Conservation (phyloP, 2,113 vertebrate species). For the Neopipo cinnamomea region DNA sequence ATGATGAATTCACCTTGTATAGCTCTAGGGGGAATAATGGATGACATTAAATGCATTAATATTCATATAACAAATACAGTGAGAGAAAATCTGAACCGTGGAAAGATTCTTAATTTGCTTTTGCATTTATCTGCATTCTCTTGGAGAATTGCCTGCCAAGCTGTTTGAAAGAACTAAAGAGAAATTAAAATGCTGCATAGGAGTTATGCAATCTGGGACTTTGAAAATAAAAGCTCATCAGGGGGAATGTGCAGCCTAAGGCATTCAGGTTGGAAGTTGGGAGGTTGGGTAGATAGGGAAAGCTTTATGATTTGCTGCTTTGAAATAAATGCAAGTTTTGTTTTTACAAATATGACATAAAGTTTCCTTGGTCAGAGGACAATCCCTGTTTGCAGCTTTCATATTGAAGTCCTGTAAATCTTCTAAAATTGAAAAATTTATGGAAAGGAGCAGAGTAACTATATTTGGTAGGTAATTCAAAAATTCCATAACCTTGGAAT, state of each 20-base stretch:
- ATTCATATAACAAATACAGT: constrained; percentile 45
- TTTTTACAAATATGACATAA: neutral
- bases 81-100: constrained; percentile 28
- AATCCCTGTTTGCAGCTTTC: neutral
- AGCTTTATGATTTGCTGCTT: neutral
- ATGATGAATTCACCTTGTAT: neutral
- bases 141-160: constrained; percentile 62
- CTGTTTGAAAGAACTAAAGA: constrained; percentile 49
- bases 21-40: constrained; percentile 15
- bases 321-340: neutral
- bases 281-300: neutral
- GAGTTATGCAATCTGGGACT: constrained; percentile 51
- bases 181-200: constrained; percentile 62
- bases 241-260: neutral
- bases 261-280: constrained; percentile 20
- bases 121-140: constrained; percentile 64
- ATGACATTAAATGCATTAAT: constrained; percentile 33
- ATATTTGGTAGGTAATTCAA: neutral
- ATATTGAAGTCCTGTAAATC: neutral
- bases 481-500: neutral
- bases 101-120: constrained; percentile 59
- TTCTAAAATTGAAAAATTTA: neutral
- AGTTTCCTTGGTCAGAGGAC: neutral
- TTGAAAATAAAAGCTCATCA: constrained; percentile 40
- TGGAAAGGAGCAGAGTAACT: neutral